Evolutionary conservation across 1,140 invertebrate genomes (phyloP).

Genomic region (Psilanteris sp.): DNA sequence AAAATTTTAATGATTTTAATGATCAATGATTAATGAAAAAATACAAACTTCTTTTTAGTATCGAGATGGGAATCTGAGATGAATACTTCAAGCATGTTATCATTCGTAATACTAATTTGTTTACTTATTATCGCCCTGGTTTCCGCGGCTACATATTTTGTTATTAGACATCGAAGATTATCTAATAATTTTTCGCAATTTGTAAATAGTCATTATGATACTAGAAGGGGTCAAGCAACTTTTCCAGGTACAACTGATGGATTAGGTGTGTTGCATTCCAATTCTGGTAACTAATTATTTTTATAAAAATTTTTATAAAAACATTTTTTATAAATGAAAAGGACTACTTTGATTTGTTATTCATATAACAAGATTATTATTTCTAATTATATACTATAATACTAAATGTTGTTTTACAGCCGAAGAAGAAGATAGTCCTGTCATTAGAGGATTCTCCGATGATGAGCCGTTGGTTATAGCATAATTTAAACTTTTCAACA

Average conservation of each 20-base stretch:
- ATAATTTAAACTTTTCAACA: slow-evolving; percentile 75
- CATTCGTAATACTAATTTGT: slow-evolving; percentile 76
- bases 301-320: too few relatives aligned
- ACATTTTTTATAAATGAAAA: too few relatives aligned
- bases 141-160: slow-evolving; percentile 83
- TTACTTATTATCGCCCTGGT: slow-evolving; percentile 82
- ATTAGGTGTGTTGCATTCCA: too few relatives aligned
- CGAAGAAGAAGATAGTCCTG: slow-evolving; percentile 92
- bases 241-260: slow-evolving; percentile 85
- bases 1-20: too few relatives aligned
- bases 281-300: too few relatives aligned
- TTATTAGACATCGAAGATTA: slow-evolving; percentile 86
- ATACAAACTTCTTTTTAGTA: slow-evolving; percentile 28
- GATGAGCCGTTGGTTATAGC: slow-evolving; percentile 96
- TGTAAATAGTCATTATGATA: slow-evolving; percentile 92
- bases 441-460: slow-evolving; percentile 94
- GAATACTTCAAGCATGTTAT: slow-evolving; percentile 73
- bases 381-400: slow-evolving; percentile 11
- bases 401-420: slow-evolving; percentile 68
- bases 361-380: too few relatives aligned
- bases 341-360: too few relatives aligned
- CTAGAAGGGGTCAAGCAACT: slow-evolving; percentile 90
- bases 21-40: too few relatives aligned
- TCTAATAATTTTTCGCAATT: slow-evolving; percentile 89
- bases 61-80: slow-evolving; percentile 63